Evolutionary conservation across 2,113 vertebrate genomes (phyloP), one percentile per base, ranked within the genome.

Genomic region (Apaloderma vittatum): DNA sequence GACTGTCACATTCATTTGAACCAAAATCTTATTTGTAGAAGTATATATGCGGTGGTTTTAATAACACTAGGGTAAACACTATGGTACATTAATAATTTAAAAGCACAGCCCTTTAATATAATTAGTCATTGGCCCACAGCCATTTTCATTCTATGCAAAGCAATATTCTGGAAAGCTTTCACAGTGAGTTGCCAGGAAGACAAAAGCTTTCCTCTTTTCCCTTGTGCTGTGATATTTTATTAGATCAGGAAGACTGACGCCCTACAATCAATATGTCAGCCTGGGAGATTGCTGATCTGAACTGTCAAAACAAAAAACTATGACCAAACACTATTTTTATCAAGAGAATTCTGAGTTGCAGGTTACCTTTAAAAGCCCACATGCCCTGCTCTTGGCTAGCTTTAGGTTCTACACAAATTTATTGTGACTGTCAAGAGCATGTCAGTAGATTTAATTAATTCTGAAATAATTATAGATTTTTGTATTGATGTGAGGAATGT

Each of bases 201-300:
- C 74, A 94, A 88, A 97, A 94, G 73, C 89, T 83, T 86, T 52
- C 40, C 27, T 70, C 86, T 78, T 51, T 59, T 34, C 58, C 43
- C 70, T 77, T 86, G 80, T 86, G 82, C 96, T 84, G 75, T 13
- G 34, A 75, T 97, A 65, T 96, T 97, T 97, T 95, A 97, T 97
- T 96, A 97, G 93, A 94, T 91, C 81, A 92, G 94, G 76, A 95
- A 97, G 97, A 97, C 86, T 84, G 76, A 94, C 55, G 68, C 61
- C 85, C 95, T 95, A 84, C 90, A 97, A 98, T 98, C 96, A 95
- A 97, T 97, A 73, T 52, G 97, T 97, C 96, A 97, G 90, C 59
- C 20, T 61, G 67, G 73, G 97, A 98, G 94, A 93, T 72, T 96
- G 97, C 89, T 97, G 89, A 97, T 96, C 83, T 76, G 87, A 96